These are phyloP conservation scores for Odontocolon sp. DNA, from an alignment of 2,888 invertebrate genomes.

Conservation along the genomic window DNA sequence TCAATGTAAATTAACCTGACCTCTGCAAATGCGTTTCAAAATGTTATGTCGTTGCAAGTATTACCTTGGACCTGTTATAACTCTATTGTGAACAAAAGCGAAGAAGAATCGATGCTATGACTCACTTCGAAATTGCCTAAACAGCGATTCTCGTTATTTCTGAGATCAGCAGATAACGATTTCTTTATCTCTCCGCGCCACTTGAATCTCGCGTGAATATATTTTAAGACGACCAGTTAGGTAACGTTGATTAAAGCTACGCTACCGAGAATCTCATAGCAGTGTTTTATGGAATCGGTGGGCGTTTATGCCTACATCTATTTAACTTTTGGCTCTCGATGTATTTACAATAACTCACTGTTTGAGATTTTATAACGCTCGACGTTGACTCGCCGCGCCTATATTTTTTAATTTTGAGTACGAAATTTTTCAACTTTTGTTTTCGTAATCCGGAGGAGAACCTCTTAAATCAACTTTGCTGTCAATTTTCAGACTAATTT, in stretches of 20 bases:
- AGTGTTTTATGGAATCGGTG: not conserved
- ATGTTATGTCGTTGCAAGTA: not conserved
- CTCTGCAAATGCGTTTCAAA: not conserved
- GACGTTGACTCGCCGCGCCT: too few relatives aligned
- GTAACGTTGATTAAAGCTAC: constrained; percentile 11
- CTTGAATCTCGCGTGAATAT: not conserved
- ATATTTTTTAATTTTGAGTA: too few relatives aligned
- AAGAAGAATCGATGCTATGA: constrained; percentile 9
- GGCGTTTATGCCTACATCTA: constrained; percentile 13
- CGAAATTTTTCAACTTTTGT: too few relatives aligned
- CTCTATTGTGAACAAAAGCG: constrained; percentile 4
- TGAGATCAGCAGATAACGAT: not conserved
- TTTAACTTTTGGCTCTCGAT: not conserved
- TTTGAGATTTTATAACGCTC: not conserved
- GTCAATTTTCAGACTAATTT: too few relatives aligned
- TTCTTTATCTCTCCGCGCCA: not conserved
- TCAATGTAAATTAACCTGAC: not conserved
- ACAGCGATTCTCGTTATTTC: not conserved
- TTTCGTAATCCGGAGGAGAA: too few relatives aligned
- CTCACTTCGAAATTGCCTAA: constrained; percentile 16
- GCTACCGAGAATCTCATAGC: not conserved
- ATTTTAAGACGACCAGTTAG: not conserved
- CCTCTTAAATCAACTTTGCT: too few relatives aligned
- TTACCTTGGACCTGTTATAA: constrained; percentile 19
- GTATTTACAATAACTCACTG: not conserved